Base-by-base conservation (phyloP, 1,140 invertebrate species). In the Riptortus pedestris region DNA sequence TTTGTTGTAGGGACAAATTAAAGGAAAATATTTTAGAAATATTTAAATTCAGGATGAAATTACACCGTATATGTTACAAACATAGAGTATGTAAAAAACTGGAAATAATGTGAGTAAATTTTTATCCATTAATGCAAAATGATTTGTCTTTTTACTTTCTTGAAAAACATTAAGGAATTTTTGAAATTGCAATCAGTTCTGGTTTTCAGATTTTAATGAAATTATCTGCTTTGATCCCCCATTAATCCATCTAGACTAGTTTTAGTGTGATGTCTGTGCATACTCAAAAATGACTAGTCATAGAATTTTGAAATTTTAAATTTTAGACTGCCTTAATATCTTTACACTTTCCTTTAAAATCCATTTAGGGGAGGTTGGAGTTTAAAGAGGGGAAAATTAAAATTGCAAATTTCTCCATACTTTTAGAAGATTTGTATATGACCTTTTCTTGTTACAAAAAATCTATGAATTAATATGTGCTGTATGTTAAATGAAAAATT, bases 51-150 rank as follows among this genome's bases (percentile, higher is more conserved):
- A 52, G 70, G 63, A 64, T 66, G 16, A 68, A 68, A 47, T 52
- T 71, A 29, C 70, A 71, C 48, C 5, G 43, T 5, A 65, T 60
- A 24, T 70, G 70, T 33, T 71, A 71, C 18, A 67, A 70, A 51
- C 70, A 71, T 47, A 45, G 28, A 14, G 66, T 66, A 22, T 66
- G 67, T 27, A 66, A 70, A 63, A 68, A 61, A 48, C 60, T 67
- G 16, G 70, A 71, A 58, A 26, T 67, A 2, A 70, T 71, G 70
- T 70, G 47, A 66, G 67, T 65, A 47, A 11, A 33, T 61, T 61
- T 14, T 24, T 2, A n/a, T 12, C 5, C 2, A 43, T n/a, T n/a
- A n/a, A n/a, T n/a, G n/a, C n/a, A 47, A 24, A 26, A 61, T 18
- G n/a, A 28, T 22, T 24, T n/a, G 5, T 11, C 1, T 27, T 45